A percentile compares a stretch with the other conserved stretches of the same genome.
Conservation (phyloP, 2,797 vertebrate genomes). For the Allochrocebus solatus region DNA sequence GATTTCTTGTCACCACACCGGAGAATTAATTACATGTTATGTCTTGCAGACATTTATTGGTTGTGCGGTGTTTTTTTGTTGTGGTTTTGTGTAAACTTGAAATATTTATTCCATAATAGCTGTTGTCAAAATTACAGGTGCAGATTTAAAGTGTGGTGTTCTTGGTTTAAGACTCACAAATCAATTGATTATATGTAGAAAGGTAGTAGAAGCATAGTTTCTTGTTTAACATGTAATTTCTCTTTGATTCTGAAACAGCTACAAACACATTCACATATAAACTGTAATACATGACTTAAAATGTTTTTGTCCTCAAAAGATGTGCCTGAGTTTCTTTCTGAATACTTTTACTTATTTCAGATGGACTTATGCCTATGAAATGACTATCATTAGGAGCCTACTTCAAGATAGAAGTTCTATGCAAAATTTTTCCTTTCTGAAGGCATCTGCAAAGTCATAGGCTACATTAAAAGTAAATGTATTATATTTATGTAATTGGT, state of each 20-base stretch:
- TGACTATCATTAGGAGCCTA: not conserved
- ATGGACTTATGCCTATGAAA: not conserved
- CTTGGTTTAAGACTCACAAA: not conserved
- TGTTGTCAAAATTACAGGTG: not conserved
- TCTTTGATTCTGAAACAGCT: not conserved
- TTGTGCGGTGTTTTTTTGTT: not conserved
- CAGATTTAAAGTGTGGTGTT: not conserved
- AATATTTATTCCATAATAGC: not conserved
- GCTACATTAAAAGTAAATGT: constrained; percentile 55
- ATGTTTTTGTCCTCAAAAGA: not conserved
- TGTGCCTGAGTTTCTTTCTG: not conserved
- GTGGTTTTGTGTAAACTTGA: not conserved
- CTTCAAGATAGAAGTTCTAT: not conserved
- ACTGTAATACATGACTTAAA: not conserved
- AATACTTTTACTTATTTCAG: constrained; percentile 10
- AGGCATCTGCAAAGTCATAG: not conserved
- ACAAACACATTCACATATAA: not conserved
- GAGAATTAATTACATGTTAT: not conserved
- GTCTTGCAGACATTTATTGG: not conserved
- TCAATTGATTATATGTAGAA: not conserved
- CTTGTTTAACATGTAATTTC: not conserved
- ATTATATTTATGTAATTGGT: constrained; percentile 27
- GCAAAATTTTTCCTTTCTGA: not conserved
- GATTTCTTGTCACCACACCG: not conserved
- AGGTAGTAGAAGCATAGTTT: not conserved